Evolutionary conservation across 2,888 invertebrate species (phyloP).

Genomic region (Lysandra coridon): DNA sequence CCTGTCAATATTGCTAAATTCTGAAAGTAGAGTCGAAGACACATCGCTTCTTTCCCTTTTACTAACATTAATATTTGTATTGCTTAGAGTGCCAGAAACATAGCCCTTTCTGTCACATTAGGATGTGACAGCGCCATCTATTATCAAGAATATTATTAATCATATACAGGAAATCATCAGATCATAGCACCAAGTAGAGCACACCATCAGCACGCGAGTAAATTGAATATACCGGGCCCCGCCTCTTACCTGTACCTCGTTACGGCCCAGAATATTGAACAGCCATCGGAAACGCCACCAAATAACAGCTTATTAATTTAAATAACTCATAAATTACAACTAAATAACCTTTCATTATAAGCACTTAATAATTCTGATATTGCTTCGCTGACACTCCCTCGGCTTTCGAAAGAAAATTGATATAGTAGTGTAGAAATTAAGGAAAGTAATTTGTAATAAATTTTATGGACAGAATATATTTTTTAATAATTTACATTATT

Average conservation of each 20-base stretch:
- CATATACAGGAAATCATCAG: neutral
- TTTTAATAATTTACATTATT: neutral
- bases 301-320: constrained; percentile 35
- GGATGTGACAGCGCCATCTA: neutral
- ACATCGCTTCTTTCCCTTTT: too few relatives aligned
- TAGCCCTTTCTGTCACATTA: too few relatives aligned
- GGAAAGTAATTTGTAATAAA: neutral
- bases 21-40: too few relatives aligned
- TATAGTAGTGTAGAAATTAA: neutral
- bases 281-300: constrained; percentile 37
- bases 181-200: constrained; percentile 37
- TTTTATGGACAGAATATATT: neutral
- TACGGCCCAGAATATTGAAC: constrained; percentile 49
- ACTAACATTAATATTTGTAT: too few relatives aligned
- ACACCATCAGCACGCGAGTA: constrained; percentile 41
- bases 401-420: constrained; percentile 13
- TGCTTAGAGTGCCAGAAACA: too few relatives aligned
- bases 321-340: constrained; percentile 38
- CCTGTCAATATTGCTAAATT: too few relatives aligned
- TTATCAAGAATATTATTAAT: neutral
- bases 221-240: constrained; percentile 46
- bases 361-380: constrained; percentile 21
- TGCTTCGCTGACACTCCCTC: constrained; percentile 18
- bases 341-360: constrained; percentile 29
- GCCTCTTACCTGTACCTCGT: constrained; percentile 51